These are phyloP conservation scores for Nycticryphes semicollaris DNA, from an alignment of 2,113 vertebrate genomes.

Conservation along the genomic window DNA sequence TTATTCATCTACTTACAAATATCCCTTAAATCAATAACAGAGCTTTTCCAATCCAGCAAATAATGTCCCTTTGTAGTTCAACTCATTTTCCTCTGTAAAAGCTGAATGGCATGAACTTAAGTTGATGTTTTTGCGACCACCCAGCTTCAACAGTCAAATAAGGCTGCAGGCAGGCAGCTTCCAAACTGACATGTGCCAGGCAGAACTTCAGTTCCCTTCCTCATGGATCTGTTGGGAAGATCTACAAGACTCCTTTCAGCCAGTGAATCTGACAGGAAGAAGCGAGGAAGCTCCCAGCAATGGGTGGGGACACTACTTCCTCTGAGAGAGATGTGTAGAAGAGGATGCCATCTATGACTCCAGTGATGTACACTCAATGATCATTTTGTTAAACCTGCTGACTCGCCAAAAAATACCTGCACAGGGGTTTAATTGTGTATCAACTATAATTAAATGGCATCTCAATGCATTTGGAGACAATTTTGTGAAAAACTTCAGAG, in stretches of 20 bases:
- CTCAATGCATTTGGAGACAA: neutral
- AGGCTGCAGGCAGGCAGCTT: neutral
- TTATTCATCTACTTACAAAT: neutral
- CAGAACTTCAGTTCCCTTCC: neutral
- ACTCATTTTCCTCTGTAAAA: neutral
- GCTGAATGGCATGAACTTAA: neutral
- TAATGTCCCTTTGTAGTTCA: neutral
- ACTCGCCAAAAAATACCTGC: neutral
- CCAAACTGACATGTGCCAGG: neutral
- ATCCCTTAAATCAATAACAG: neutral
- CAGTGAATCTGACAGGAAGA: neutral
- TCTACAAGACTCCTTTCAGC: neutral
- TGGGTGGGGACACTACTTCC: neutral
- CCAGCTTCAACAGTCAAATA: neutral
- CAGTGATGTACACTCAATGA: neutral
- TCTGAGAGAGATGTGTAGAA: neutral
- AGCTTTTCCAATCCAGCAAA: neutral
- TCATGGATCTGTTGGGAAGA: neutral
- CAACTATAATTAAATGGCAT: neutral
- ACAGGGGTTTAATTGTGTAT: neutral
- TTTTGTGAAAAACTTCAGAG: neutral
- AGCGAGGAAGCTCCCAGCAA: neutral
- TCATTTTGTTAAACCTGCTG: neutral
- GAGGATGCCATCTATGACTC: neutral
- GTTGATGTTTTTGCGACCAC: neutral